Evolutionary conservation across 2,888 invertebrate species (phyloP).

Genomic region (Eueremaeus valkanovi): DNA sequence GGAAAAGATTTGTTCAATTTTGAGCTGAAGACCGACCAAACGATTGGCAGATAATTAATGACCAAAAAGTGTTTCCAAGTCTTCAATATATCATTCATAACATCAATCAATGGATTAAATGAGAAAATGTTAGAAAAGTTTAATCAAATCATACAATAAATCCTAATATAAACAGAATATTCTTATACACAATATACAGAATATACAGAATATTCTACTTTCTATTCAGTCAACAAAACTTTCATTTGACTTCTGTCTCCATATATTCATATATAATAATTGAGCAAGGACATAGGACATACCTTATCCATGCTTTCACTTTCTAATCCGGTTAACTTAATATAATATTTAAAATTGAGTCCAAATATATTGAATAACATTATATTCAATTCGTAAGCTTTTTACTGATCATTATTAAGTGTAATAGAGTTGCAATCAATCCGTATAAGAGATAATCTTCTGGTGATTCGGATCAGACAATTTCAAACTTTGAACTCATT

Average conservation of each 20-base stretch:
- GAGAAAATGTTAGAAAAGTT: slow-evolving; percentile 29
- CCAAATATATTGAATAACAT: too few species aligned
- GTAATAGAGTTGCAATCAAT: too few species aligned
- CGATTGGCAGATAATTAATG: slow-evolving; percentile 22
- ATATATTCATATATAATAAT: too few species aligned
- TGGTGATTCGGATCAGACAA: too few species aligned
- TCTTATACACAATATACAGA: not conserved
- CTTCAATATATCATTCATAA: slow-evolving; percentile 27
- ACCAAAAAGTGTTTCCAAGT: slow-evolving; percentile 11
- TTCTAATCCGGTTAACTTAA: too few species aligned
- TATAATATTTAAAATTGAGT: not conserved
- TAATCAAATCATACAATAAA: slow-evolving; percentile 21
- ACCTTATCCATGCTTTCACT: too few species aligned
- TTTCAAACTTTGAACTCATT: too few species aligned
- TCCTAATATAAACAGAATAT: slow-evolving; percentile 11
- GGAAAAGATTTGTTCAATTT: slow-evolving; percentile 1
- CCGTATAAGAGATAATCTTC: too few species aligned
- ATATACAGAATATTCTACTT: not conserved
- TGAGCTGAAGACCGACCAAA: slow-evolving; percentile 13
- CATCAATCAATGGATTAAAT: slow-evolving; percentile 22
- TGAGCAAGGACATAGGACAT: too few species aligned
- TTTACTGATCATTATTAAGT: too few species aligned
- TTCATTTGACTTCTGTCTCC: too few species aligned
- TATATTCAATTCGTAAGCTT: too few species aligned
- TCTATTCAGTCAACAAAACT: not conserved